These are phyloP conservation scores for Endomychus coccineus DNA, from an alignment of 2,888 invertebrate genomes.

Conservation along the genomic window DNA sequence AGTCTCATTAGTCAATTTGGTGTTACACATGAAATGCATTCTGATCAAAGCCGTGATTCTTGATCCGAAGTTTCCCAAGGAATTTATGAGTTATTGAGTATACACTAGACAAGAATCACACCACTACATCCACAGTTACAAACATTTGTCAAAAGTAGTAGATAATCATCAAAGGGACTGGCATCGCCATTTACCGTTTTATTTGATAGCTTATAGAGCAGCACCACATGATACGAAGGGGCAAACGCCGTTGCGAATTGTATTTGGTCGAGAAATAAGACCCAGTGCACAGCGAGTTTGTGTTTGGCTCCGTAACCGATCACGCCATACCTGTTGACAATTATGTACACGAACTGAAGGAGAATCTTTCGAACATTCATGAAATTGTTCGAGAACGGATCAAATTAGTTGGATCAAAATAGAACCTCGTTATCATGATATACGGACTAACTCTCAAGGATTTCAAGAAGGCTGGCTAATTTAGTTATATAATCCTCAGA, in stretches of 20 bases:
- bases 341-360: too few species aligned
- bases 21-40: slow-evolving; percentile 20
- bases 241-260: slow-evolving; percentile 12
- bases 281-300: too few species aligned
- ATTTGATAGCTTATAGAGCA: slow-evolving; percentile 5
- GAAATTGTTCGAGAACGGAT: too few species aligned
- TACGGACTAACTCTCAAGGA: too few species aligned
- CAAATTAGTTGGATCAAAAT: too few species aligned
- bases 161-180: slow-evolving; percentile 7
- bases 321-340: too few species aligned
- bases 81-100: slow-evolving; percentile 19
- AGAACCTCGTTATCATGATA: too few species aligned
- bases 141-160: slow-evolving; percentile 19
- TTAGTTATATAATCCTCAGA: too few species aligned
- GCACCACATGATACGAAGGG: slow-evolving; percentile 3
- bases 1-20: slow-evolving; percentile 20
- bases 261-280: slow-evolving; percentile 15
- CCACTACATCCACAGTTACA: slow-evolving; percentile 27
- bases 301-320: too few species aligned
- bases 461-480: too few species aligned
- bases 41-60: slow-evolving; percentile 31
- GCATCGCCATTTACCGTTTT: slow-evolving; percentile 1
- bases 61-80: slow-evolving; percentile 26
- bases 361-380: too few species aligned
- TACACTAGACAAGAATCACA: slow-evolving; percentile 28